phyloP scores from a whole-genome alignment of 1,140 invertebrate genomes.

The Drosophila subobscura region DNA sequence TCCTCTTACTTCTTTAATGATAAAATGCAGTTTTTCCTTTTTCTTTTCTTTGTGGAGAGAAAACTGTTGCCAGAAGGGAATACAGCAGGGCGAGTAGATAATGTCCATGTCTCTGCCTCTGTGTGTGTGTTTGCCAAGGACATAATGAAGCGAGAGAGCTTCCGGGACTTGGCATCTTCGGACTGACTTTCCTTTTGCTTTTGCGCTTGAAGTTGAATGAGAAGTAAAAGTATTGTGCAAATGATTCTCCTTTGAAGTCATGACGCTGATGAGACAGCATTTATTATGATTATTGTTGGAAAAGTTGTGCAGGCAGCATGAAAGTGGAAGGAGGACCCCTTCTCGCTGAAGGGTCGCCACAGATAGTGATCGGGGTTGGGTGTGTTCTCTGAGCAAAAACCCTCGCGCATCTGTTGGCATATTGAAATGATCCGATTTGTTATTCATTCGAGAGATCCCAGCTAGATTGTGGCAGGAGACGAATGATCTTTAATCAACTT shows the following conservation, averaged over 20 bases:
- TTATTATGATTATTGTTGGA: slow-evolving; percentile 10
- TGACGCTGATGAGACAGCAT: slow-evolving; percentile 75
- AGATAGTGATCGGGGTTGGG: slow-evolving; percentile 33
- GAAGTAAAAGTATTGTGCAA: slow-evolving; percentile 60
- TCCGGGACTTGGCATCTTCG: slow-evolving; percentile 24
- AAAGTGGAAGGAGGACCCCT: slow-evolving; percentile 50
- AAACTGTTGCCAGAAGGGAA: slow-evolving; percentile 38
- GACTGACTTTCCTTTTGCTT: slow-evolving; percentile 28
- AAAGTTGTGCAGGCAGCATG: slow-evolving; percentile 59
- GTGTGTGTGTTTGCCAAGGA: slow-evolving; percentile 67
- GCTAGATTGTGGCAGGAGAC: background rate
- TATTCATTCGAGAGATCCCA: slow-evolving; percentile 12
- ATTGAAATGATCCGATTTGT: slow-evolving; percentile 46
- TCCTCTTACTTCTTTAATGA: slow-evolving; percentile 52
- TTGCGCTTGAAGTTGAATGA: slow-evolving; percentile 8
- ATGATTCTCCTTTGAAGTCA: slow-evolving; percentile 76
- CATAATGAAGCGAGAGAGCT: slow-evolving; percentile 75
- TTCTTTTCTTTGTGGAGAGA: background rate
- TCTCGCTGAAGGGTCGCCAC: slow-evolving; percentile 11
- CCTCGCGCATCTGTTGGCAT: slow-evolving; percentile 21
- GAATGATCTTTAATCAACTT: too few relatives aligned
- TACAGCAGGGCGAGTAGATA: slow-evolving; percentile 13
- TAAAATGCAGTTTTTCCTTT: slow-evolving; percentile 61
- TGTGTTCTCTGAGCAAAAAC: slow-evolving; percentile 9
- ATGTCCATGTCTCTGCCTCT: slow-evolving; percentile 23